A percentile compares a stretch with the other conserved stretches of the same genome.
Evolutionary conservation across 2,113 vertebrate genomes (phyloP).

Genomic region (Pterocles gutturalis): DNA sequence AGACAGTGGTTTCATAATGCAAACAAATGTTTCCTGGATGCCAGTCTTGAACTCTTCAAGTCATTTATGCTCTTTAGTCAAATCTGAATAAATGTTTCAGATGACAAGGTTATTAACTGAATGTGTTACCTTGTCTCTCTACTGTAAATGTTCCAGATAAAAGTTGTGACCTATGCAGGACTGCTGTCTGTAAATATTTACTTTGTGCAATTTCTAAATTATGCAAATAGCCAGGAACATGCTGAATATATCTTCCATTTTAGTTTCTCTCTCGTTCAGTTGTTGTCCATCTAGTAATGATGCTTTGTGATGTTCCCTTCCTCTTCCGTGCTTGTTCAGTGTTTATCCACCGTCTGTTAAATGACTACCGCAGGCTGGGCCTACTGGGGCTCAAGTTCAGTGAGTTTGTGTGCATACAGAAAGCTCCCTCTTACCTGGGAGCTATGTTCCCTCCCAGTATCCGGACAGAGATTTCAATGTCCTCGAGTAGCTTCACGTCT

Average conservation of each 20-base stretch:
- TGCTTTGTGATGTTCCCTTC: background rate
- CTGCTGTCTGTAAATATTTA: constrained; percentile 43
- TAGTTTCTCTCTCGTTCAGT: background rate
- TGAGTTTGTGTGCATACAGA: background rate
- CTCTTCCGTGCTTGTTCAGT: background rate
- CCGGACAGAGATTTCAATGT: background rate
- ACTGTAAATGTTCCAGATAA: background rate
- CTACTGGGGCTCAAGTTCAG: background rate
- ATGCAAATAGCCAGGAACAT: constrained; percentile 16
- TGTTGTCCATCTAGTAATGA: background rate
- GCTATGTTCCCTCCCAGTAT: background rate
- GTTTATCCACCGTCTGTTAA: background rate
- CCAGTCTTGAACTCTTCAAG: background rate
- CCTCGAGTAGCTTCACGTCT: background rate
- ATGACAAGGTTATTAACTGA: background rate
- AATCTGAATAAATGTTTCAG: background rate
- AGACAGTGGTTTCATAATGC: constrained; percentile 62
- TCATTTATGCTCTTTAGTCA: constrained; percentile 39
- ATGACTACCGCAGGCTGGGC: background rate
- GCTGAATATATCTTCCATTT: background rate
- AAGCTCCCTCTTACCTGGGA: background rate
- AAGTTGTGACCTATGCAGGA: background rate
- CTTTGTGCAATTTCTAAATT: constrained; percentile 18
- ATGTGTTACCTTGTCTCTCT: background rate
- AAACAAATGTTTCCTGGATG: constrained; percentile 55